phyloP scores from a whole-genome alignment of 2,888 invertebrate genomes.

The Homarus gammarus region DNA sequence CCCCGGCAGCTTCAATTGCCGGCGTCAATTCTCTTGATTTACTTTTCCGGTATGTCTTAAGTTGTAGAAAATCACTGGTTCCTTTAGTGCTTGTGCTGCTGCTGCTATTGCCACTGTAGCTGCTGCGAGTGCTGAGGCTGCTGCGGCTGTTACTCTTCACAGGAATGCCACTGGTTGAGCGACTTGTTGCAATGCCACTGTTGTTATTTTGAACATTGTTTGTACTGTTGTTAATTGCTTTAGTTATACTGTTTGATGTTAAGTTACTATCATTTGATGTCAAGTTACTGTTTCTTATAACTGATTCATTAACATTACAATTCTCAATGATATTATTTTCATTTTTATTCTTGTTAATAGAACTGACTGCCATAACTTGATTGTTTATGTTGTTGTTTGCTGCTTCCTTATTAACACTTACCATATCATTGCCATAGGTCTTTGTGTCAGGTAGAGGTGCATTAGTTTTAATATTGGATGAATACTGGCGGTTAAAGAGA shows the following conservation, averaged over 20 bases:
- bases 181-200: constrained; percentile 39
- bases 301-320: background rate
- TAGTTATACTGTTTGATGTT: background rate
- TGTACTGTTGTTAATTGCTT: background rate
- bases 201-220: constrained; percentile 43
- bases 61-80: constrained; percentile 25
- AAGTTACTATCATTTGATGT: background rate
- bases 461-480: background rate
- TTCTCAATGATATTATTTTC: background rate
- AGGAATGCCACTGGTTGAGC: constrained; percentile 55
- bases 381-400: background rate
- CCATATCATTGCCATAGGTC: background rate
- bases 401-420: background rate
- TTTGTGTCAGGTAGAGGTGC: background rate
- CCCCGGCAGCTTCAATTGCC: constrained; percentile 71
- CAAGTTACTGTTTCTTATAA: background rate
- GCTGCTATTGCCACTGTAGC: constrained; percentile 37
- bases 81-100: constrained; percentile 21
- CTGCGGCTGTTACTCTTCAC: constrained; percentile 41
- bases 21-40: constrained; percentile 72
- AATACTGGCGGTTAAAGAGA: background rate
- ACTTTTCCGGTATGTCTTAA: constrained; percentile 60
- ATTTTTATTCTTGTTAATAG: background rate
- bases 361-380: background rate
- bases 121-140: constrained; percentile 38